These are phyloP conservation scores for Lepilemur septentrionalis DNA, from an alignment of 2,797 vertebrate genomes.

Conservation along the genomic window DNA sequence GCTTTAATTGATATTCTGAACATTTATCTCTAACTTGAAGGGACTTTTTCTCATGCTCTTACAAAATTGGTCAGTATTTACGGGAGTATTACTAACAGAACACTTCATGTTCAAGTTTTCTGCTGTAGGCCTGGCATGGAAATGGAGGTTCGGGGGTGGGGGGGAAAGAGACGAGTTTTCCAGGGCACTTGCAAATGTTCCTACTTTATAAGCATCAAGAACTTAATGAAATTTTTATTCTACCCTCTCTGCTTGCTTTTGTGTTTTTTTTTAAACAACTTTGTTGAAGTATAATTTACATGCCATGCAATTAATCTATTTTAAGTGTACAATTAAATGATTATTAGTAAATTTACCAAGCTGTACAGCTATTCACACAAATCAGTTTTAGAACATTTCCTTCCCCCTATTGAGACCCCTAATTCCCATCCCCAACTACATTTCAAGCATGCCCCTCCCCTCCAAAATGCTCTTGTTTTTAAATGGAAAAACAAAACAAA, in stretches of 20 bases:
- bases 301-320: too few species aligned
- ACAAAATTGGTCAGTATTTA: slow-evolving; percentile 56
- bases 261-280: too few species aligned
- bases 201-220: slow-evolving; percentile 52
- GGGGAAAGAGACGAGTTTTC: slow-evolving; percentile 47
- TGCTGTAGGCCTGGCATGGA: background rate
- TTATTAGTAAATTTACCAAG: too few species aligned
- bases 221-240: background rate
- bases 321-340: too few species aligned
- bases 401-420: too few species aligned
- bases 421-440: too few species aligned
- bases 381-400: too few species aligned
- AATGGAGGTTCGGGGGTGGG: accelerated
- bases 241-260: background rate
- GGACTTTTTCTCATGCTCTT: background rate
- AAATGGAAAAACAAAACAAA: background rate
- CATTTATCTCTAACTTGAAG: background rate
- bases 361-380: too few species aligned
- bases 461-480: background rate
- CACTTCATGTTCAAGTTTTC: slow-evolving; percentile 33
- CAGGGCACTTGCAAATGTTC: background rate
- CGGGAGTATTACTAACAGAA: slow-evolving; percentile 9
- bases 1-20: background rate
- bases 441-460: too few species aligned
- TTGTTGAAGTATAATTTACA: too few species aligned